Conservation (phyloP, 1,140 invertebrate species). For the Dryas iulia region DNA sequence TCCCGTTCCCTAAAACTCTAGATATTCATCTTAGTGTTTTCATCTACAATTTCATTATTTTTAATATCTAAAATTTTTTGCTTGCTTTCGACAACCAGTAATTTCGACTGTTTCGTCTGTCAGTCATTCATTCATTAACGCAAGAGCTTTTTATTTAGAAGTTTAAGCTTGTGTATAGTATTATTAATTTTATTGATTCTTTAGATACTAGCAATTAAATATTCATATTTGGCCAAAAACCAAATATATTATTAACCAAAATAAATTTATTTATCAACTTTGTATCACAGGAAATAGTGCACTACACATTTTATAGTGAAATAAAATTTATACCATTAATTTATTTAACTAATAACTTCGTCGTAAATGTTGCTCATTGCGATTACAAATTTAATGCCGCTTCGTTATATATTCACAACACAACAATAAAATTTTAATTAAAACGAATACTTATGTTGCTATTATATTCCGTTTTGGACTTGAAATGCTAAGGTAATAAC, state of each 20-base stretch:
- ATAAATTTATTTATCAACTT: not conserved
- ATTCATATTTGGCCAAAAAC: not conserved
- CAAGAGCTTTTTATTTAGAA: no score
- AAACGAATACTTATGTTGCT: not conserved
- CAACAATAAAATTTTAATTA: constrained; percentile 11
- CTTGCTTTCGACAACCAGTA: no score
- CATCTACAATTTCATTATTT: no score
- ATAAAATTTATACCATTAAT: constrained; percentile 6
- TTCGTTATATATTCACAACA: constrained; percentile 5
- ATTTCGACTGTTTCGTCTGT: no score
- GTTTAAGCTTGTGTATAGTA: no score
- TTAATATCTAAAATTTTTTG: no score
- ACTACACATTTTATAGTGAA: not conserved
- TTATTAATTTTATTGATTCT: no score
- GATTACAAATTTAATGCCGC: constrained; percentile 11
- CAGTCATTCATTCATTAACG: no score
- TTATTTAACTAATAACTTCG: constrained; percentile 1
- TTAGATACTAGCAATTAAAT: no score
- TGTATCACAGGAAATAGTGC: not conserved
- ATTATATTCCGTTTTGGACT: not conserved
- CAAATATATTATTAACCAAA: not conserved
- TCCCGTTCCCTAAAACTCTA: no score
- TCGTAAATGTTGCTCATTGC: constrained; percentile 6
- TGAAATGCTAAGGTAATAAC: not conserved
- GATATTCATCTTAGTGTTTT: no score